Base-by-base conservation (phyloP, 2,113 vertebrate genomes). In the Poecilia latipinna region DNA sequence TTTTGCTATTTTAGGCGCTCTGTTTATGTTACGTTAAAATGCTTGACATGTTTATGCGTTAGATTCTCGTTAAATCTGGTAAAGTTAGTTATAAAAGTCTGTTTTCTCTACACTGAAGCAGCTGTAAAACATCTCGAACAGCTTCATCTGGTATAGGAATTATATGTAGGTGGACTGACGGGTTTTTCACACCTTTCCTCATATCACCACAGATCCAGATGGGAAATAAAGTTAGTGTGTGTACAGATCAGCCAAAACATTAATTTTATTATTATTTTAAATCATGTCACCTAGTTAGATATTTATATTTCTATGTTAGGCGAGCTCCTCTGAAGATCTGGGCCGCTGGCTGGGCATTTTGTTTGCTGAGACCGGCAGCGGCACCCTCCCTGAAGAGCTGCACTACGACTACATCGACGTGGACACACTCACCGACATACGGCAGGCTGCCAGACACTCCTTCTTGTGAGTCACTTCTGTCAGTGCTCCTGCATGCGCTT, bases 321-420 rank as follows among this genome's bases (percentile, higher is more conserved):
- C 98, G 68, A 96, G 93, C 92, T 96, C 95, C 85, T 98, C 96
- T 0, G 96, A 97, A 89, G 97, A 98, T 61, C 94, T 99, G 83
- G 98, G 98, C 12, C 96, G 97, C 82, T 99, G 98, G 98, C 93
- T 99, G 39, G 98, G 98, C 32, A 93, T 99, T 51, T 91, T 99
- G 79, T 94, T 99, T 80, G 97, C 96, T 67, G 97, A 98, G 89
- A 96, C 95, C 0, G 97, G 97, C 70, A 96, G 95, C 0, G 76
- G 87, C 70, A 94, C 95, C 0, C 94, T 95, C 3, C 98, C 97
- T 0, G 97, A 99, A 87, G 96, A 96, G 2, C 82, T 99, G 85
- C 98, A 99, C 92, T 99, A 99, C 0, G 98, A 99, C 90, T 99
- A 99, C 0, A 96, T 99, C 70, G 98, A 99, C 0, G 97, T 99